Evolutionary conservation across 2,113 vertebrate genomes (phyloP), one percentile per base, ranked within the genome.

Genomic region (Tupaia chinensis): DNA sequence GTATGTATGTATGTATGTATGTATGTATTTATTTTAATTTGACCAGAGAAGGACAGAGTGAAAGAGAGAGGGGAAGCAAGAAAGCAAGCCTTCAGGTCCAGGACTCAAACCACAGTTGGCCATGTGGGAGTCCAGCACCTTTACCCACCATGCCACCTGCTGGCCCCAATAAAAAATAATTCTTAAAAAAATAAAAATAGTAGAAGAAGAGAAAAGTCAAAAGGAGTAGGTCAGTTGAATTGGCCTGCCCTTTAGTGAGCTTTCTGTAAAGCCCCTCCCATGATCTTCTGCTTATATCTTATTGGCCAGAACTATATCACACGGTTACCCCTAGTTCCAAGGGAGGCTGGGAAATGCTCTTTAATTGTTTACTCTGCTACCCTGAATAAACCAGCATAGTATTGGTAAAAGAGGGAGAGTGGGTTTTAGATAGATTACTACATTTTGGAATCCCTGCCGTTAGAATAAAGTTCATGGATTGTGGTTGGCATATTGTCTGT

Each of bases 221-320:
- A 92, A 68, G 25, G 20, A 20, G 15, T 25, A 10, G 19, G 63
- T 56, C 9, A 15, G 58, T 19, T 25, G 61, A 77, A 7, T 53
- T 66, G 22, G 58, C 60, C 61, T 69, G 16, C 11, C 11, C 89
- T 92, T 63, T 70, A 56, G n/a, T 58, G 66, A 25, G 23, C 60
- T 92, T 92, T 70, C 27, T 73, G 44, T 84, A 61, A 17, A 84
- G 65, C 20, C 54, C 11, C 73, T 58, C 20, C 68, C 54, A 32
- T 7, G 70, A 29, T 34, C 27, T 74, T 89, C 5, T 56, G 27
- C 54, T 82, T 76, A 23, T 81, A 20, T 82, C 66, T 79, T 68
- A 79, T 34, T 92, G 34, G 90, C 81, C 22, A 80, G 61, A 66
- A 73, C 13, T 91, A 72, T 63, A 63, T 91, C 84, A 77, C 20